Conservation (phyloP, 2,888 invertebrate genomes). For the Acheta domesticus region DNA sequence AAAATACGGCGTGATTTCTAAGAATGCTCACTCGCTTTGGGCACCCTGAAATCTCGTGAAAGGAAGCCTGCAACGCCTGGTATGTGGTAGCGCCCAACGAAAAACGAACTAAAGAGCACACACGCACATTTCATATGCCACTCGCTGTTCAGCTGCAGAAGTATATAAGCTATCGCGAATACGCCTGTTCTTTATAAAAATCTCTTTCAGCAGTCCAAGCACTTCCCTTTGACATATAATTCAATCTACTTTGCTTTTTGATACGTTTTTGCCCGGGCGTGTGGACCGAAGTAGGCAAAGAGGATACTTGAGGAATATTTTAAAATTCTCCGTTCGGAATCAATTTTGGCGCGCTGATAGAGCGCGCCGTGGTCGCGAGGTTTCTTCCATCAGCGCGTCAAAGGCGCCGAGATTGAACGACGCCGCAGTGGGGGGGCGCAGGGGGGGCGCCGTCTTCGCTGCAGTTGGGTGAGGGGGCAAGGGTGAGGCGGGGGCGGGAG, state of each 20-base stretch:
- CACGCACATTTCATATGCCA: too few species aligned
- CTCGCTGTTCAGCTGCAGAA: too few species aligned
- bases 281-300: background rate
- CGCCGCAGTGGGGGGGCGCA: too few species aligned
- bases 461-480: too few species aligned
- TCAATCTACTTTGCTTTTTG: background rate
- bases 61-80: too few species aligned
- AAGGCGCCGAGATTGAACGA: background rate
- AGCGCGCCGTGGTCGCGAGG: background rate
- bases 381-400: background rate
- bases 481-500: too few species aligned
- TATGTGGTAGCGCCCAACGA: too few species aligned
- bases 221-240: background rate
- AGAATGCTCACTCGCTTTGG: too few species aligned
- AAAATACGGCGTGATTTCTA: too few species aligned
- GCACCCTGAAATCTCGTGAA: too few species aligned
- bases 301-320: constrained; percentile 18
- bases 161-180: background rate
- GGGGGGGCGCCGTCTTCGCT: too few species aligned
- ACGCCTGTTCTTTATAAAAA: background rate
- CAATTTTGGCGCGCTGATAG: constrained; percentile 9
- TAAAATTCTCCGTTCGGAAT: constrained; percentile 9
- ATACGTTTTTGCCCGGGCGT: background rate
- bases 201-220: background rate
- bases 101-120: too few species aligned